Percentiles rank a stretch among this genome's conserved stretches.
Conservation (phyloP, 2,113 vertebrate species). For the Percopsis transmontana region DNA sequence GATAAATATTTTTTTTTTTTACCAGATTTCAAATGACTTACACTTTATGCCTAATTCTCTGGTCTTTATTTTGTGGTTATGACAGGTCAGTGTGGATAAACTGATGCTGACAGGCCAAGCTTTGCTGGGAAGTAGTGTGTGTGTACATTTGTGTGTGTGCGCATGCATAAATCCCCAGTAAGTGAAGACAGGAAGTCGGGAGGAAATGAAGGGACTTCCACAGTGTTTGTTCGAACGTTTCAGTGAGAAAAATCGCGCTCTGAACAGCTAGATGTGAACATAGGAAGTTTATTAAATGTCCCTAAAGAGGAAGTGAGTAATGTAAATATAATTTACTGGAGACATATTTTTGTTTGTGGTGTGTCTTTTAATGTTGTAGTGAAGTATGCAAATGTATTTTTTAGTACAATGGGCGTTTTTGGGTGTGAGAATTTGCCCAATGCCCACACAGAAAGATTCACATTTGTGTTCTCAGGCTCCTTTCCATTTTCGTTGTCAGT, state of each 20-base stretch:
- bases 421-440: neutral
- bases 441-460: no score
- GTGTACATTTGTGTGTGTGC: slow-evolving; percentile 23
- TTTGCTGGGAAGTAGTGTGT: slow-evolving; percentile 67
- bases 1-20: neutral
- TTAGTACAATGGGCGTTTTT: neutral
- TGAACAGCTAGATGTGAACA: slow-evolving; percentile 59
- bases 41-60: slow-evolving; percentile 58
- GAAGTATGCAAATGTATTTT: slow-evolving; percentile 38
- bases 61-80: slow-evolving; percentile 65
- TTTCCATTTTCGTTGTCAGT: no score
- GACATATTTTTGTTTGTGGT: slow-evolving; percentile 49
- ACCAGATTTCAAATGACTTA: slow-evolving; percentile 49
- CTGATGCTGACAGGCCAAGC: slow-evolving; percentile 58
- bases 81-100: slow-evolving; percentile 68
- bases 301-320: slow-evolving; percentile 42
- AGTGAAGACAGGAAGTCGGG: slow-evolving; percentile 67
- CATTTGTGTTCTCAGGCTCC: no score
- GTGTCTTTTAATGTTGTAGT: slow-evolving; percentile 19
- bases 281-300: slow-evolving; percentile 33
- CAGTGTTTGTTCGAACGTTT: slow-evolving; percentile 74
- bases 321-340: slow-evolving; percentile 46
- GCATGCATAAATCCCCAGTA: slow-evolving; percentile 53
- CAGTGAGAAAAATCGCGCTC: slow-evolving; percentile 62
- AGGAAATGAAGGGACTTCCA: slow-evolving; percentile 79